Conservation (phyloP, 2,113 vertebrate species). For the Mohoua ochrocephala region DNA sequence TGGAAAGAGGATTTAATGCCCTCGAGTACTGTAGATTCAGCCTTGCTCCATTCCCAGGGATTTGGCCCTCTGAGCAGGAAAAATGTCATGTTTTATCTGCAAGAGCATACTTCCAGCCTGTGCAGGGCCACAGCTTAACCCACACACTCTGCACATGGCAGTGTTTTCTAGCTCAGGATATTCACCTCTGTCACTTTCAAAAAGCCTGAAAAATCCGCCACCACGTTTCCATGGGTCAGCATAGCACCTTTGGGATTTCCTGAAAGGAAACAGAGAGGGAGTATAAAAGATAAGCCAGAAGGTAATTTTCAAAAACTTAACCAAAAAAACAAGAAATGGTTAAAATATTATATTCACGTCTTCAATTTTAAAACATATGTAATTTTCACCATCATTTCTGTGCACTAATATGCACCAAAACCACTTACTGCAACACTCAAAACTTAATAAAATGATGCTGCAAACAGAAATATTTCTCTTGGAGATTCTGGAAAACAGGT, state of each 20-base stretch:
- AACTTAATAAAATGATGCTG: background rate
- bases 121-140: background rate
- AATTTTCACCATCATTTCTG: background rate
- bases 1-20: background rate
- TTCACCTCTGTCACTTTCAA: conserved; percentile 97
- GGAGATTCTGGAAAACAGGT: background rate
- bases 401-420: background rate
- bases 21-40: background rate
- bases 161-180: conserved; percentile 44
- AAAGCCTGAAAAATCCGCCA: conserved; percentile 96
- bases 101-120: background rate
- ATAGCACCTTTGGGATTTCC: conserved; percentile 97
- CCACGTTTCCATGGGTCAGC: conserved; percentile 96
- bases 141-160: background rate
- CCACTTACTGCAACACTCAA: background rate
- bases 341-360: background rate
- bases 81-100: background rate
- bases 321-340: background rate
- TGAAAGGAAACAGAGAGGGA: conserved; percentile 59
- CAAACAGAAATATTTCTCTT: background rate
- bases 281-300: background rate
- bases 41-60: background rate
- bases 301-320: background rate
- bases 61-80: background rate
- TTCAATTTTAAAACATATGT: fast-evolving